A percentile compares a stretch with the other conserved stretches of the same genome.
These are phyloP conservation scores for Halocynthia roretzi DNA, from an alignment of 23 tunicate species.

Conservation along the genomic window DNA sequence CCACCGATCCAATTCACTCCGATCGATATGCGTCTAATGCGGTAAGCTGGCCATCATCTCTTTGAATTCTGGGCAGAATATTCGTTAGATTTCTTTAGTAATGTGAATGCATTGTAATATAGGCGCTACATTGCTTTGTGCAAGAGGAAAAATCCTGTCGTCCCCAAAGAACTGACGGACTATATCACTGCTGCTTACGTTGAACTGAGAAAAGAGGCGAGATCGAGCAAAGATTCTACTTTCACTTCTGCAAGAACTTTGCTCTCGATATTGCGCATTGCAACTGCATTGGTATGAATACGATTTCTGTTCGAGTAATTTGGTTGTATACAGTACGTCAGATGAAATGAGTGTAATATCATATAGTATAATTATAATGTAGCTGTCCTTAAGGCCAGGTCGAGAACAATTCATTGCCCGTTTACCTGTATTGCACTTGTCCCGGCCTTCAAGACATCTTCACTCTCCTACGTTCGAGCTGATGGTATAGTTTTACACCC, in stretches of 20 bases:
- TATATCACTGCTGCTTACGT: constrained; percentile 98
- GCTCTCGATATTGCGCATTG: constrained; percentile 79
- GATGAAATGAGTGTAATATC: not conserved
- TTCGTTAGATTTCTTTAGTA: too few relatives aligned
- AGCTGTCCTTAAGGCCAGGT: not conserved
- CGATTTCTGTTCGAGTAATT: not conserved
- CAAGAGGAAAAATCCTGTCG: constrained; percentile 77
- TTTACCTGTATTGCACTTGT: constrained; percentile 86
- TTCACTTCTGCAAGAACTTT: constrained; percentile 97
- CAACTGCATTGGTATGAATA: constrained; percentile 85
- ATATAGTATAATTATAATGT: too few relatives aligned
- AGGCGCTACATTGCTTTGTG: constrained; percentile 93
- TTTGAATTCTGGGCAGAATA: not conserved
- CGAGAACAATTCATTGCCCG: not conserved
- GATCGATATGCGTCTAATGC: constrained; percentile 77
- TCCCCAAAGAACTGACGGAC: constrained; percentile 82
- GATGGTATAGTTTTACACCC: too few relatives aligned
- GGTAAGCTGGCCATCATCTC: constrained; percentile 43
- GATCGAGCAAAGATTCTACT: constrained; percentile 86
- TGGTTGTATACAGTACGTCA: not conserved
- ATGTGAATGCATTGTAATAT: not conserved
- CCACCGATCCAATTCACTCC: constrained; percentile 90
- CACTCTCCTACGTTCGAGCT: not conserved
- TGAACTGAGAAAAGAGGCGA: constrained; percentile 92
- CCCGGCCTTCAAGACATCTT: constrained; percentile 81